Conservation (phyloP, 2,888 invertebrate species). For the Leptarthrus brevirostris region DNA sequence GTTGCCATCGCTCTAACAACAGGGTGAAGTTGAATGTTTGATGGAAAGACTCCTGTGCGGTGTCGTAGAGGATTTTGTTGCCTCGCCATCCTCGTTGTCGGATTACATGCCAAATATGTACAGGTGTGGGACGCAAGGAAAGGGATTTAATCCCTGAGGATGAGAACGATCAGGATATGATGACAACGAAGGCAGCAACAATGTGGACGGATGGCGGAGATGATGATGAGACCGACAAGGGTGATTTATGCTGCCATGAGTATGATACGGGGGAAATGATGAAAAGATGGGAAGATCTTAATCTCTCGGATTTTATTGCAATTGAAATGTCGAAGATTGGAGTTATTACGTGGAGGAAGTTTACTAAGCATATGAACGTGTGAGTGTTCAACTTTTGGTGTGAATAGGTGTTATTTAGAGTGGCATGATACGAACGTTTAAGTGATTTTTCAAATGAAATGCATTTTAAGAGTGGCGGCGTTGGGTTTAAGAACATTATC, state of each 20-base stretch:
- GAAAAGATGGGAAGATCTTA: slow-evolving; percentile 23
- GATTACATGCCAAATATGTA: slow-evolving; percentile 45
- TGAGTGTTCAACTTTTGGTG: too few species aligned
- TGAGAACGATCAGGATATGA: slow-evolving; percentile 39
- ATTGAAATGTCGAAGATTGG: slow-evolving; percentile 43
- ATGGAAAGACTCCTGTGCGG: slow-evolving; percentile 40
- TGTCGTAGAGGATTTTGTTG: slow-evolving; percentile 41
- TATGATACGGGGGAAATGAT: neutral
- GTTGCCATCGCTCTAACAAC: slow-evolving; percentile 35
- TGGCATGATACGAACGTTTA: too few species aligned
- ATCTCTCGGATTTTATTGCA: slow-evolving; percentile 38
- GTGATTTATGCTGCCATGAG: slow-evolving; percentile 38
- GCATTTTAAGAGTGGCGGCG: too few species aligned
- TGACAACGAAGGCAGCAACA: slow-evolving; percentile 44
- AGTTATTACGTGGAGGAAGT: neutral
- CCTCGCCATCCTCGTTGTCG: slow-evolving; percentile 41
- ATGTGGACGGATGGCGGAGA: slow-evolving; percentile 41
- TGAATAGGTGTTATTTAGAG: too few species aligned
- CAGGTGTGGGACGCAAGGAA: neutral
- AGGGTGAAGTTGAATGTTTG: slow-evolving; percentile 40
- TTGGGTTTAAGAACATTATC: too few species aligned
- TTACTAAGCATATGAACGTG: neutral
- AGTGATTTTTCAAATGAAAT: too few species aligned
- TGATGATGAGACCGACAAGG: slow-evolving; percentile 45
- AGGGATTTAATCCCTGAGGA: slow-evolving; percentile 32